phyloP scores from a whole-genome alignment of 1,140 invertebrate species.

The Lepidurus couesii region DNA sequence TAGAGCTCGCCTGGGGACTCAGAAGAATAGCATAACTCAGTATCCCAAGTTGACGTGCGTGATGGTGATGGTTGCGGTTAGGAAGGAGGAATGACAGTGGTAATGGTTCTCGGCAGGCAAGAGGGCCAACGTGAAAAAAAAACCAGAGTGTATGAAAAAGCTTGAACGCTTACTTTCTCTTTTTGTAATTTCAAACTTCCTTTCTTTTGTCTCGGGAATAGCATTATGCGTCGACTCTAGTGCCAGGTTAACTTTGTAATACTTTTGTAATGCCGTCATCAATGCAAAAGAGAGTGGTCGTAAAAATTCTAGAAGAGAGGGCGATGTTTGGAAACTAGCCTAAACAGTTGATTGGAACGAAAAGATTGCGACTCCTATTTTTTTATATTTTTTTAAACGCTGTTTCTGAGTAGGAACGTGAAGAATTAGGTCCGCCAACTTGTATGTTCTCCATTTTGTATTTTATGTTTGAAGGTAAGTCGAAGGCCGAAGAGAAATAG shows the following conservation, averaged over 20 bases:
- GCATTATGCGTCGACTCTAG: not conserved
- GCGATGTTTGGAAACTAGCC: not conserved
- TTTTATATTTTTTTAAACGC: not conserved
- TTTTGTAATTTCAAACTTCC: not conserved
- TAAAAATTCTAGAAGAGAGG: not conserved
- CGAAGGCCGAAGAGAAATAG: not conserved
- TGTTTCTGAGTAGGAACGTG: not conserved
- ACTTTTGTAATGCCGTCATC: not conserved
- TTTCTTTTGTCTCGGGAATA: not conserved
- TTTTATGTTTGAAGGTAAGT: not conserved
- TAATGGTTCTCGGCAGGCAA: not conserved
- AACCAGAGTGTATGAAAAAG: not conserved
- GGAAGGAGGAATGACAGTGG: not conserved
- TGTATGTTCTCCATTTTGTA: not conserved
- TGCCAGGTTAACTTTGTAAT: not conserved
- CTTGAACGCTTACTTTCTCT: not conserved
- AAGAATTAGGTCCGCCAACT: not conserved
- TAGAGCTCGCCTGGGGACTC: not conserved
- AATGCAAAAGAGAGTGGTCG: not conserved
- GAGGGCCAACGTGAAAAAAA: not conserved
- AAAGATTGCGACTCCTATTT: not conserved
- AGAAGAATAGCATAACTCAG: not conserved
- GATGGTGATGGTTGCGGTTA: slow-evolving; percentile 2
- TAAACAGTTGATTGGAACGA: not conserved
- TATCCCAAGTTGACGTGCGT: not conserved